A percentile compares a stretch with the other conserved stretches of the same genome.
These are phyloP conservation scores for Lepidocolaptes lacrymiger DNA, from an alignment of 2,797 vertebrate species.

Conservation along the genomic window DNA sequence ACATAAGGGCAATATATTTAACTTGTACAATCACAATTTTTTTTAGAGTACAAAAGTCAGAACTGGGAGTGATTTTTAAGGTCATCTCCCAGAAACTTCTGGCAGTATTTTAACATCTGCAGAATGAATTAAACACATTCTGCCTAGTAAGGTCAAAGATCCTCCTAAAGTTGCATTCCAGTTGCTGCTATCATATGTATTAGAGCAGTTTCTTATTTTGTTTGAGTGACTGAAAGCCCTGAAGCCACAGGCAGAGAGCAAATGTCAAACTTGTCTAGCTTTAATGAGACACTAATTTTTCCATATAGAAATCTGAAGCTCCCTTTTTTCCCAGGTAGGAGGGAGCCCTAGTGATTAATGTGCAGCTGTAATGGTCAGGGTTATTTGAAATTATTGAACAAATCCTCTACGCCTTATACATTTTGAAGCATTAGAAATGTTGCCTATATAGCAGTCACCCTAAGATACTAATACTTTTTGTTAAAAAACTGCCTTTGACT, in stretches of 20 bases:
- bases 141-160: conserved; percentile 59
- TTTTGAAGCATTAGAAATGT: background rate
- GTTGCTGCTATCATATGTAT: conserved; percentile 10
- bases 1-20: conserved; percentile 38
- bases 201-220: conserved; percentile 27
- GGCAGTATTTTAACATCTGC: conserved; percentile 46
- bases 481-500: background rate
- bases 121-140: conserved; percentile 46
- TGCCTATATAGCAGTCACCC: background rate
- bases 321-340: background rate
- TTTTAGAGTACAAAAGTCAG: conserved; percentile 15
- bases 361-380: background rate
- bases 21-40: conserved; percentile 33
- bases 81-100: conserved; percentile 22
- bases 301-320: conserved; percentile 13
- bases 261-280: conserved; percentile 52
- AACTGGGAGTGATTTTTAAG: conserved; percentile 23
- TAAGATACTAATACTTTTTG: background rate
- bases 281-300: conserved; percentile 58
- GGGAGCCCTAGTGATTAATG: background rate
- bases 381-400: background rate
- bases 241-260: conserved; percentile 58
- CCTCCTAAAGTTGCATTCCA: conserved; percentile 43
- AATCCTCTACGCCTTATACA: background rate
- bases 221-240: conserved; percentile 28